phyloP scores from a whole-genome alignment of 2,113 vertebrate genomes.

The Actenoides lindsayi region DNA sequence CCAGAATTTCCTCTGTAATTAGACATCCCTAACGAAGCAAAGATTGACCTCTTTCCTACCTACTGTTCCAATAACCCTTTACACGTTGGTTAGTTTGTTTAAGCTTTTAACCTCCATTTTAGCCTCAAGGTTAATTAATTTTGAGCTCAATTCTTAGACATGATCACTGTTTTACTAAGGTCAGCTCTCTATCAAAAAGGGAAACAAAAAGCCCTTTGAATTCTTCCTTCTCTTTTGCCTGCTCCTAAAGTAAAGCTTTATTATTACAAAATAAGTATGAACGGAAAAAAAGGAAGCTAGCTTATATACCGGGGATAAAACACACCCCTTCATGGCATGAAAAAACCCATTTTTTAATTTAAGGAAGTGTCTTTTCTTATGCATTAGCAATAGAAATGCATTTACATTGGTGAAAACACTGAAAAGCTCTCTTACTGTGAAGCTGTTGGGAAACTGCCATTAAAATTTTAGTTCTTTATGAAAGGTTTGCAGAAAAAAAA shows the following conservation, averaged over 20 bases:
- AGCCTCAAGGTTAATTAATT: background rate
- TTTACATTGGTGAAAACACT: background rate
- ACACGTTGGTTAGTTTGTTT: rapidly evolving
- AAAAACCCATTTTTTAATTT: background rate
- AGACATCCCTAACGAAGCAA: background rate
- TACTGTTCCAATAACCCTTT: background rate
- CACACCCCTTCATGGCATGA: background rate
- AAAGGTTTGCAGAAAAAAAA: background rate
- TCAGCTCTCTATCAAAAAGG: background rate
- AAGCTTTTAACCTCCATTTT: background rate
- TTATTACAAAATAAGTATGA: background rate
- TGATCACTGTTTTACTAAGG: background rate
- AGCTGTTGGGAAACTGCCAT: background rate
- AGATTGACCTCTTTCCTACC: background rate
- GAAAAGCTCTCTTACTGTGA: background rate
- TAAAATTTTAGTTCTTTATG: slow-evolving; percentile 4
- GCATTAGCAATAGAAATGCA: background rate
- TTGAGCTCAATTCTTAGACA: background rate
- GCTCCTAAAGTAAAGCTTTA: background rate
- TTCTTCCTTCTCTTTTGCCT: background rate
- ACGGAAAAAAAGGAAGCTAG: background rate
- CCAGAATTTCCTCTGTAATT: background rate
- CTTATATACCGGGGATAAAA: background rate
- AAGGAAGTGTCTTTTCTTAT: background rate
- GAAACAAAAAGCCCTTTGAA: background rate